Conservation (phyloP, 1,140 invertebrate species). For the Bombus terrestris region DNA sequence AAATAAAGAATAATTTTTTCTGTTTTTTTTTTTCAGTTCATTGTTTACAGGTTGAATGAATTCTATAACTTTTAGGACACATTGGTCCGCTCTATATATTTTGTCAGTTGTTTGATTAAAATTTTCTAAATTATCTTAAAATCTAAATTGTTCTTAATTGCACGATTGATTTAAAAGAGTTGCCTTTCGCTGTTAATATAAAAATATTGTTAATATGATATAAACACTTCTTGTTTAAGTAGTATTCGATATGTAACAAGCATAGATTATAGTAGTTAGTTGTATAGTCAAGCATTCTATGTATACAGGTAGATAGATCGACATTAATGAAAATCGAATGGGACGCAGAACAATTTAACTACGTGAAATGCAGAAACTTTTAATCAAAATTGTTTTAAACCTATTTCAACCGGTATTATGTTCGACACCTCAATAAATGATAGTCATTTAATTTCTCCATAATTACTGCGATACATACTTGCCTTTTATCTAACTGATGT, state of each 20-base stretch:
- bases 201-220: too few relatives aligned
- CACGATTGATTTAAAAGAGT: too few relatives aligned
- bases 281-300: background rate
- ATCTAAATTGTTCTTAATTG: too few relatives aligned
- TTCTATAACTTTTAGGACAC: too few relatives aligned
- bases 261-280: background rate
- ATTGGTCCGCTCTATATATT: too few relatives aligned
- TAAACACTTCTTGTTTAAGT: background rate
- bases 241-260: background rate
- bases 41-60: too few relatives aligned
- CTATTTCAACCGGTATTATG: background rate
- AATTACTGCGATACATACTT: background rate
- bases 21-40: background rate
- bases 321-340: slow-evolving; percentile 20
- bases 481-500: background rate
- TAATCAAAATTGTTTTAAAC: slow-evolving; percentile 39
- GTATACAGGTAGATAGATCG: background rate
- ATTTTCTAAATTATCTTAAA: too few relatives aligned
- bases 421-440: slow-evolving; percentile 1
- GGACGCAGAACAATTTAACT: slow-evolving; percentile 8
- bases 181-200: too few relatives aligned
- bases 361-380: slow-evolving; percentile 9
- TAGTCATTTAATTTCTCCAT: background rate
- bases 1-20: background rate
- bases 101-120: too few relatives aligned